phyloP scores from a whole-genome alignment of 1,140 invertebrate genomes.

The Drosophila ambigua region DNA sequence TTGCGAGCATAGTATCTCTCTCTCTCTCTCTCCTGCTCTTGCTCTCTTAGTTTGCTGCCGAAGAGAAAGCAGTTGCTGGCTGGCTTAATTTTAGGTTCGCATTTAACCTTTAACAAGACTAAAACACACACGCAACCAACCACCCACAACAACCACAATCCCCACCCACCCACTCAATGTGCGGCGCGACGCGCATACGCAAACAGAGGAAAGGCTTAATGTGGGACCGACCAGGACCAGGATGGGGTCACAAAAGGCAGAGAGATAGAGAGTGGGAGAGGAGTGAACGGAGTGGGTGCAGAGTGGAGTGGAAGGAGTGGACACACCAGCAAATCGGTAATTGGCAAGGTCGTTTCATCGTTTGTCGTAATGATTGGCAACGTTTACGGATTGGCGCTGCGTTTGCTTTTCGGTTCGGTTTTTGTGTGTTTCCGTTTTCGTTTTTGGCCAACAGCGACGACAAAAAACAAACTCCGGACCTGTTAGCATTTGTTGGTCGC shows the following conservation, averaged over 20 bases:
- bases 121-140: conserved; percentile 2
- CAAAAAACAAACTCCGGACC: conserved; percentile 40
- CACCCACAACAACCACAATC: neutral
- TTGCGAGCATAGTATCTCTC: conserved; percentile 3
- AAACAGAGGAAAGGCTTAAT: conserved; percentile 49
- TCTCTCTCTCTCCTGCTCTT: neutral
- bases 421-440: conserved; percentile 45
- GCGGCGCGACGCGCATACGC: conserved; percentile 49
- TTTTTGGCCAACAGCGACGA: conserved; percentile 54
- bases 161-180: conserved; percentile 53
- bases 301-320: conserved; percentile 1
- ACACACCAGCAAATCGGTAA: conserved; percentile 54
- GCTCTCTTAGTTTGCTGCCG: conserved; percentile 30
- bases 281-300: neutral
- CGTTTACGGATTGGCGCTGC: conserved; percentile 59
- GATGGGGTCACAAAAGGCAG: conserved; percentile 17
- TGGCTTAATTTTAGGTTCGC: conserved; percentile 51
- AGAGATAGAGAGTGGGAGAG: conserved; percentile 2
- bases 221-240: conserved; percentile 16
- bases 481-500: conserved; percentile 60
- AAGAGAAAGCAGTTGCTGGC: conserved; percentile 40
- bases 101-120: conserved; percentile 63
- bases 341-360: conserved; percentile 76
- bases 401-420: conserved; percentile 47
- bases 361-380: conserved; percentile 77